A percentile compares a stretch with the other conserved stretches of the same genome.
Evolutionary conservation across 2,113 vertebrate genomes (phyloP).

Genomic region (Pongo pygmaeus): DNA sequence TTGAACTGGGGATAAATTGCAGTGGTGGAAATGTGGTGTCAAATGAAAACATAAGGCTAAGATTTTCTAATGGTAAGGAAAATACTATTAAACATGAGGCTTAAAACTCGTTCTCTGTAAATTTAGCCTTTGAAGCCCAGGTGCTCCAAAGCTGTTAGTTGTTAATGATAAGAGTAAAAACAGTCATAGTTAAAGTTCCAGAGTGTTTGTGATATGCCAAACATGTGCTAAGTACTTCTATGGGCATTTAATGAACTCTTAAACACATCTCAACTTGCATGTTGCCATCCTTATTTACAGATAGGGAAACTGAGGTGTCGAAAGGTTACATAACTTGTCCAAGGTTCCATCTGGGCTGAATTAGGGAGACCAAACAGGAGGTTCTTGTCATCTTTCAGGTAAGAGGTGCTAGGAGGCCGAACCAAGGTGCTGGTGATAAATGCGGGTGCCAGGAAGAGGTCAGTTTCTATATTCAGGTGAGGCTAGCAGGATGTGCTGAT

Average conservation of each 20-base stretch:
- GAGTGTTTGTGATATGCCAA: no score
- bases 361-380: neutral
- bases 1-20: neutral
- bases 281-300: neutral
- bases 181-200: neutral
- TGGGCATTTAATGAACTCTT: neutral
- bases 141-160: neutral
- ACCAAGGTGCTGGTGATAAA: neutral
- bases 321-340: neutral
- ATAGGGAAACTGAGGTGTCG: neutral
- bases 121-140: neutral
- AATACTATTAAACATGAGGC: neutral
- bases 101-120: neutral
- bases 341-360: neutral
- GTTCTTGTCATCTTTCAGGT: neutral
- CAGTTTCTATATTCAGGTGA: neutral
- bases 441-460: neutral
- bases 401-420: neutral
- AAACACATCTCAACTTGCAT: neutral
- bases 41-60: neutral
- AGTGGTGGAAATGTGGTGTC: neutral
- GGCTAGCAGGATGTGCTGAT: neutral
- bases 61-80: neutral
- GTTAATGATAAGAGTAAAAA: neutral
- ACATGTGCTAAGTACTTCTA: fast-evolving